Evolutionary conservation across 2,888 invertebrate species (phyloP).

Genomic region (Anoplius nigerrimus): DNA sequence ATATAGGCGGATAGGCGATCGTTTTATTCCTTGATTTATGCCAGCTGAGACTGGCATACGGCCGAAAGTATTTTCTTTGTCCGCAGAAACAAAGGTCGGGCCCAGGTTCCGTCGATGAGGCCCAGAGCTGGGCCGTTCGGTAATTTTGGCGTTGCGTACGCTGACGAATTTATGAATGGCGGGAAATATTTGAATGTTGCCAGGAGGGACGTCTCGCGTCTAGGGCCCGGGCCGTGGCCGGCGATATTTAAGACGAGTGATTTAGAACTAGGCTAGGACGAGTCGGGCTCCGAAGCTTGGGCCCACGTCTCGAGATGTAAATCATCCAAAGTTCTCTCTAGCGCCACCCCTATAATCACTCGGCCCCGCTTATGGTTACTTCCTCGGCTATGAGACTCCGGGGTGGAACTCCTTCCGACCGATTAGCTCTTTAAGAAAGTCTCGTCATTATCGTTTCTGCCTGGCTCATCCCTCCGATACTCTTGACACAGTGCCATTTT

Average conservation of each 20-base stretch:
- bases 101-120: slow-evolving; percentile 13
- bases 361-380: slow-evolving; percentile 54
- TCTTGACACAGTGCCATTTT: too few relatives aligned
- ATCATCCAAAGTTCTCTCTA: slow-evolving; percentile 70
- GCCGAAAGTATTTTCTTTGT: background rate
- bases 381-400: slow-evolving; percentile 45
- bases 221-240: slow-evolving; percentile 56
- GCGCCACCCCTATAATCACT: slow-evolving; percentile 74
- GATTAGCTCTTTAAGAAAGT: slow-evolving; percentile 35
- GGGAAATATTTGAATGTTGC: slow-evolving; percentile 73
- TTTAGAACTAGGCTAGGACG: slow-evolving; percentile 67
- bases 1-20: too few relatives aligned
- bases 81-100: background rate
- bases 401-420: slow-evolving; percentile 20
- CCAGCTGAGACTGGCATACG: too few relatives aligned
- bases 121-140: slow-evolving; percentile 34
- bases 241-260: slow-evolving; percentile 66
- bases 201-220: slow-evolving; percentile 72
- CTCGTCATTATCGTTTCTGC: slow-evolving; percentile 30
- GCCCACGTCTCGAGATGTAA: slow-evolving; percentile 68
- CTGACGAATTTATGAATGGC: slow-evolving; percentile 74
- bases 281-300: slow-evolving; percentile 40
- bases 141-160: slow-evolving; percentile 63
- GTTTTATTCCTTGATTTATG: too few relatives aligned
- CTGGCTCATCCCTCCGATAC: too few relatives aligned